Evolutionary conservation across 2,113 vertebrate genomes (phyloP).

Genomic region (Pristiophorus japonicus): DNA sequence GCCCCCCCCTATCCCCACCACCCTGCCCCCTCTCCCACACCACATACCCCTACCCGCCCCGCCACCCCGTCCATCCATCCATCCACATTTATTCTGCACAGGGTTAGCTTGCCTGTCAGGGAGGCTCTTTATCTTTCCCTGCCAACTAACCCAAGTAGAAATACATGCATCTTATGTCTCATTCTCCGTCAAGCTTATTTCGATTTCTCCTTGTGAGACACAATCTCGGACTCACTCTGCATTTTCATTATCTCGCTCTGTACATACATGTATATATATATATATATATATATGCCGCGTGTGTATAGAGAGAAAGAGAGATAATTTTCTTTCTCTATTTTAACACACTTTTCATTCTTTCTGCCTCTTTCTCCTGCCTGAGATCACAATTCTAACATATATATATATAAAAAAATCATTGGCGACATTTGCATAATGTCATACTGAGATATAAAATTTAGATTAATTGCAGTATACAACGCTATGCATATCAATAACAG

Average conservation of each 20-base stretch:
- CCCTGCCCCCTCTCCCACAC: constrained; percentile 42
- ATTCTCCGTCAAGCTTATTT: background rate
- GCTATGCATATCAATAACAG: background rate
- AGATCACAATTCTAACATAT: background rate
- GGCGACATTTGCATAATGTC: background rate
- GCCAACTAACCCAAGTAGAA: background rate
- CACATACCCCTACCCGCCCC: constrained; percentile 37
- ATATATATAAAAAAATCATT: background rate
- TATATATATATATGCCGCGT: background rate
- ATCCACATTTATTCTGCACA: constrained; percentile 42
- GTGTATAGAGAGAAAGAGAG: background rate
- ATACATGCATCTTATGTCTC: background rate
- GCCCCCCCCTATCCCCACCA: constrained; percentile 43
- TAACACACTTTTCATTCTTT: background rate
- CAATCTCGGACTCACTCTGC: background rate
- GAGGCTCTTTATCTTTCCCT: background rate
- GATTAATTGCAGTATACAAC: constrained; percentile 4
- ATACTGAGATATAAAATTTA: background rate
- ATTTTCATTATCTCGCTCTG: background rate
- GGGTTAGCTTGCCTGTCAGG: constrained; percentile 56
- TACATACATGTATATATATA: background rate
- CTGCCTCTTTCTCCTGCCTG: background rate
- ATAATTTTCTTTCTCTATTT: background rate
- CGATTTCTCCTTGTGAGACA: background rate
- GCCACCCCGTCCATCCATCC: constrained; percentile 40